A percentile compares a stretch with the other conserved stretches of the same genome.
phyloP scores from a whole-genome alignment of 2,888 invertebrate species.

The Athalia circularis region DNA sequence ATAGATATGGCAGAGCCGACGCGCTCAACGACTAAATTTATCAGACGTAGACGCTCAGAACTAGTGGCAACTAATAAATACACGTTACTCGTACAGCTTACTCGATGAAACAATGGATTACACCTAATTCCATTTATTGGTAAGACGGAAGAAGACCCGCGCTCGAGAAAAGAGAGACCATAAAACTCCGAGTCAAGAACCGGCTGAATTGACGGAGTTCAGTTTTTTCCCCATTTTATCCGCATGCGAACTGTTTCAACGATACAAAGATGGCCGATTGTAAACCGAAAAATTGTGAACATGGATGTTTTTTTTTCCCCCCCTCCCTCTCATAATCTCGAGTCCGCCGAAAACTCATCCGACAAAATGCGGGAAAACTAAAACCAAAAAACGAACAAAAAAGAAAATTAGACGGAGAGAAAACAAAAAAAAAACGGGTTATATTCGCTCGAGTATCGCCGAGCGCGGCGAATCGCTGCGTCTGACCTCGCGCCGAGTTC shows the following conservation, averaged over 20 bases:
- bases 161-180: constrained; percentile 34
- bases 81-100: constrained; percentile 21
- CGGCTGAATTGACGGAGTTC: constrained; percentile 32
- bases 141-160: constrained; percentile 28
- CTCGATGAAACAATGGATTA: constrained; percentile 50
- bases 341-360: too few species aligned
- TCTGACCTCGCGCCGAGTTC: too few species aligned
- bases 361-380: too few species aligned
- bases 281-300: too few species aligned
- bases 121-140: constrained; percentile 49
- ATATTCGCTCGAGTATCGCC: too few species aligned
- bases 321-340: too few species aligned
- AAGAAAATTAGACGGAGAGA: too few species aligned
- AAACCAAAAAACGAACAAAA: too few species aligned
- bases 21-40: constrained; percentile 29
- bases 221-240: constrained; percentile 3
- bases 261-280: not conserved
- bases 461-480: too few species aligned
- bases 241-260: not conserved
- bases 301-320: too few species aligned
- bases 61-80: constrained; percentile 37
- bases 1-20: too few species aligned
- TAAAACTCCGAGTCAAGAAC: constrained; percentile 39
- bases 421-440: too few species aligned
- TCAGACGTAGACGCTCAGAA: constrained; percentile 22